A percentile compares a stretch with the other conserved stretches of the same genome.
phyloP scores from a whole-genome alignment of 2,888 invertebrate species.

The Lacanobia oleracea region DNA sequence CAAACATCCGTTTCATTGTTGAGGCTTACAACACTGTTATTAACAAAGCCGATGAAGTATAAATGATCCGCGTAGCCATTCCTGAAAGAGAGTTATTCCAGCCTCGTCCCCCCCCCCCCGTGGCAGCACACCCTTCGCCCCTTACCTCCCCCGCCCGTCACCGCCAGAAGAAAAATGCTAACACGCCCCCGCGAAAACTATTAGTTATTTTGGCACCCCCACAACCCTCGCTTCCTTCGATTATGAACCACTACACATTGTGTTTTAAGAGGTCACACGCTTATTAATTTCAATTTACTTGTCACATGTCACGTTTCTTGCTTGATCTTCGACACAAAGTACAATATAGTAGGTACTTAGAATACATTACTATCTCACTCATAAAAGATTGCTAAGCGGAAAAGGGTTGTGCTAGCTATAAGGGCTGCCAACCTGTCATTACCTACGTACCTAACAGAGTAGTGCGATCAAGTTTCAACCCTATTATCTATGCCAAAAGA shows the following conservation, averaged over 20 bases:
- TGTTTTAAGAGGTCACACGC: slow-evolving; percentile 64
- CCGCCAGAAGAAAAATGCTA: slow-evolving; percentile 90
- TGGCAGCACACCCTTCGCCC: slow-evolving; percentile 63
- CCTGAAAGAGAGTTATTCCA: slow-evolving; percentile 84
- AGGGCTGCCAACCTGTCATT: slow-evolving; percentile 14
- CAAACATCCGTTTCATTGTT: slow-evolving; percentile 67
- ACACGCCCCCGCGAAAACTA: slow-evolving; percentile 91
- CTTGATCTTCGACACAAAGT: not conserved
- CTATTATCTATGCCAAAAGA: slow-evolving; percentile 18
- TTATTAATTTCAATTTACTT: slow-evolving; percentile 48
- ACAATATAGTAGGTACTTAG: not conserved
- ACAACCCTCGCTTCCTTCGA: slow-evolving; percentile 81
- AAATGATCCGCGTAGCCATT: slow-evolving; percentile 88
- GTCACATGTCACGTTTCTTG: not conserved
- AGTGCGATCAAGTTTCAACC: slow-evolving; percentile 31
- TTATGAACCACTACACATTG: slow-evolving; percentile 82
- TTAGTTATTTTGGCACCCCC: slow-evolving; percentile 91
- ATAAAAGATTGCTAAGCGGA: slow-evolving; percentile 1
- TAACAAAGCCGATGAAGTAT: slow-evolving; percentile 89
- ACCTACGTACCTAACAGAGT: slow-evolving; percentile 5
- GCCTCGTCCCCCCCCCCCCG: slow-evolving; percentile 66
- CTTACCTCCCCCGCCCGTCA: slow-evolving; percentile 80
- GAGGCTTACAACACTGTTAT: slow-evolving; percentile 75
- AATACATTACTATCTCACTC: not conserved
- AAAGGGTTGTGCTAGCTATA: slow-evolving; percentile 7